Base-by-base conservation (phyloP, 1,140 invertebrate species). In the Atta cephalotes region DNA sequence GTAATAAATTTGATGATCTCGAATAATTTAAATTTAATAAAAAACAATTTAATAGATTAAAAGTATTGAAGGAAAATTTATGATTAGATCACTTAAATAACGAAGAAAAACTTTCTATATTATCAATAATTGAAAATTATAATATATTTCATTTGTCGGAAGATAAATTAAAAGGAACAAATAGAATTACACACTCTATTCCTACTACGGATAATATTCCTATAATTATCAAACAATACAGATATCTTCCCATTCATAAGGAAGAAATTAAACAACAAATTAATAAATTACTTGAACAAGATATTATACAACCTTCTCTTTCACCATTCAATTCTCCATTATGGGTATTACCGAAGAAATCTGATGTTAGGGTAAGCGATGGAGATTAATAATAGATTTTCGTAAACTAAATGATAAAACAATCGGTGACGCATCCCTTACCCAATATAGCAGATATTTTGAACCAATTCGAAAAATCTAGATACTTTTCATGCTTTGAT, bases 401-500 rank as follows among this genome's bases (percentile, higher is more conserved):
- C 4, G 62, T 0, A 16, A 1, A 0, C 4, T 63, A 6, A 63
- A 63, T 7, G 25, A 63, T 7, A 63, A 63, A 63, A 63, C 25
- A 5, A 63, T 63, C 4, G 10, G 25, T 6, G 14, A 51, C 6
- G 68, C 45, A 0, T 2, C 68, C n/a, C 1, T 12, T 71, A 0
- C 68, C 39, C 0, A 49, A 71, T 25, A 51, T 51, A 3, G 14
- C 31, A 0, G 56, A 77, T 5, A 62, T 77, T 0, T 16, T 77
- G 0, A 12, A 77, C 16, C 31, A 62, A 62, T 16, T 77, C 0
- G 31, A 56, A 7, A 28, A 1, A 10, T 56, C 74, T 0, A 77
- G 62, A 21, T 77, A 77, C 25, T 77, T 77, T 12, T 49, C n/a
- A 35, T 18, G 16, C 45, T 35, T 77, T 0, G 56, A 77, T 10